Conservation (phyloP, 2,797 vertebrate genomes). For the Anableps anableps region DNA sequence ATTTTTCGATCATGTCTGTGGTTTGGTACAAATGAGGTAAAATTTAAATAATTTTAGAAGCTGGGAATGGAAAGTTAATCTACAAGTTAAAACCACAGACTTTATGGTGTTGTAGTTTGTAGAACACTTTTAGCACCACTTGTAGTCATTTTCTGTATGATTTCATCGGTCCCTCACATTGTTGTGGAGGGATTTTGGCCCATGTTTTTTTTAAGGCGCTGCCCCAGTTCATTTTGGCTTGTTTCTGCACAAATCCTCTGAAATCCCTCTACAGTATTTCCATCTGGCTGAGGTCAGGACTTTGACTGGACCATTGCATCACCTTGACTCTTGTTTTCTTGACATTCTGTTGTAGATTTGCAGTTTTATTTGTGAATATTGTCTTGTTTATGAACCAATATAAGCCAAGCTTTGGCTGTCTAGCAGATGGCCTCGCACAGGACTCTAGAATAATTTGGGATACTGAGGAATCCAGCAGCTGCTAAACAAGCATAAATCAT, state of each 20-base stretch:
- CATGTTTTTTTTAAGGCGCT: neutral
- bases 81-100: neutral
- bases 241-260: neutral
- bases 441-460: neutral
- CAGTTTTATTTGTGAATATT: neutral
- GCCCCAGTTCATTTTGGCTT: neutral
- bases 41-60: neutral
- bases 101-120: neutral
- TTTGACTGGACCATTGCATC: neutral
- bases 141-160: neutral
- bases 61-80: neutral
- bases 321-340: neutral
- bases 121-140: neutral
- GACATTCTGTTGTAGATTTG: neutral
- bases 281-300: neutral
- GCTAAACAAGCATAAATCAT: neutral
- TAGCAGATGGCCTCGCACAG: neutral
- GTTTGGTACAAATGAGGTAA: neutral
- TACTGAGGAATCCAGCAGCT: neutral
- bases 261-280: neutral
- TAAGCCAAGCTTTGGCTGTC: neutral
- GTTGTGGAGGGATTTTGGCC: neutral
- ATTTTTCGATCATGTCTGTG: neutral
- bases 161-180: neutral
- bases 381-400: neutral